A percentile compares a stretch with the other conserved stretches of the same genome.
These are phyloP conservation scores for Papilio aristodemus DNA, from an alignment of 1,140 invertebrate species.

Conservation along the genomic window DNA sequence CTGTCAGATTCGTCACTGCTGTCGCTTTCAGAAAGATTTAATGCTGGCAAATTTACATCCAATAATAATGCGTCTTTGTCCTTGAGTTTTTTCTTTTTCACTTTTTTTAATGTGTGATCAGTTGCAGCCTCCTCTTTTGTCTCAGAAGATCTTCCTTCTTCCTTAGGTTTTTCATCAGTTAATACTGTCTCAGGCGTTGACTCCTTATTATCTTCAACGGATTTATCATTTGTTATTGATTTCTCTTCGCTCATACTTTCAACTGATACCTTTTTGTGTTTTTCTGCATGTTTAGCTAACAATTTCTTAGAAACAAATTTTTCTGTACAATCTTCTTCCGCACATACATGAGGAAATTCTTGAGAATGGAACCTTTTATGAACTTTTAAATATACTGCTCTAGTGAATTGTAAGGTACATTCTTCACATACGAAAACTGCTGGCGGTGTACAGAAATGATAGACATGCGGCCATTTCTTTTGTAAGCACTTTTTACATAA, in stretches of 20 bases:
- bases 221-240: constrained; percentile 47
- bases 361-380: constrained; percentile 88
- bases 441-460: constrained; percentile 93
- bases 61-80: constrained; percentile 83
- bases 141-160: constrained; percentile 59
- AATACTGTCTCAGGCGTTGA: constrained; percentile 62
- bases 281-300: constrained; percentile 85
- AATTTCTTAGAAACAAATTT: constrained; percentile 91
- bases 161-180: constrained; percentile 59
- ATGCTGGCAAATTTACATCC: constrained; percentile 86
- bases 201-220: constrained; percentile 52
- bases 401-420: constrained; percentile 87
- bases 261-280: constrained; percentile 61
- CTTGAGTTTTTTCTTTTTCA: constrained; percentile 82
- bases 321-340: constrained; percentile 84
- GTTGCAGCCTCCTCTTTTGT: constrained; percentile 56
- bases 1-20: constrained; percentile 88
- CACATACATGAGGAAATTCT: constrained; percentile 86
- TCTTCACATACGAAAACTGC: constrained; percentile 89
- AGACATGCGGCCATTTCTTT: constrained; percentile 94
- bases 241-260: constrained; percentile 70
- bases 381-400: constrained; percentile 89
- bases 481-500: constrained; percentile 91
- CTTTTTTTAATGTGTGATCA: constrained; percentile 72
- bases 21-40: constrained; percentile 90